phyloP scores from a whole-genome alignment of 2,797 vertebrate species.

The Sebastes dallii region DNA sequence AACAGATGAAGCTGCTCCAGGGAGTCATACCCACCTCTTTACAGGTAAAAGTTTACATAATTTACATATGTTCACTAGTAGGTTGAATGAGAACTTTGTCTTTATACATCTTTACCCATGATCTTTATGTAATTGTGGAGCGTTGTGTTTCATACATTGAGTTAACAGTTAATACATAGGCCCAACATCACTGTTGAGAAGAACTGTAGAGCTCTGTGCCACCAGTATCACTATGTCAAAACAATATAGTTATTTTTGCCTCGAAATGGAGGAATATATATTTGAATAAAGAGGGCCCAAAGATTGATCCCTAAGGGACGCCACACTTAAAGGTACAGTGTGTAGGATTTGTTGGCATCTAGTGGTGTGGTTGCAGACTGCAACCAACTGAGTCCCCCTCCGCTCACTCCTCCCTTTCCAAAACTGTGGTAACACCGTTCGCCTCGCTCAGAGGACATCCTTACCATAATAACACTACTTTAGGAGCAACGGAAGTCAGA shows the following conservation, averaged over 20 bases:
- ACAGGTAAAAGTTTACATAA: constrained; percentile 70
- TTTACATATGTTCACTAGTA: not conserved
- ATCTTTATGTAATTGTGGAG: not conserved
- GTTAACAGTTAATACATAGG: not conserved
- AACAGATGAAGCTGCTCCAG: constrained; percentile 71
- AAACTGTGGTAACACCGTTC: too few relatives aligned
- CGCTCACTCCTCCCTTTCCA: too few relatives aligned
- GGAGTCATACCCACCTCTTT: constrained; percentile 73
- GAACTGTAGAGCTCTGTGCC: not conserved
- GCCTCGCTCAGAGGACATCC: too few relatives aligned
- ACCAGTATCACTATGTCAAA: not conserved
- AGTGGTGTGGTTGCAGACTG: too few relatives aligned
- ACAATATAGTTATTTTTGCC: not conserved
- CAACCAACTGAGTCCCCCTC: too few relatives aligned
- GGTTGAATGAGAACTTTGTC: not conserved
- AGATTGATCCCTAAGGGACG: not conserved
- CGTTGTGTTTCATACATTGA: not conserved
- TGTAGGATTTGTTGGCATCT: too few relatives aligned
- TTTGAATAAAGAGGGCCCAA: not conserved
- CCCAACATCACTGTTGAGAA: not conserved
- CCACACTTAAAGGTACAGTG: not conserved
- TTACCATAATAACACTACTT: too few relatives aligned
- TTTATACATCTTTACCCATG: not conserved
- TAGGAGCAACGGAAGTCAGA: too few relatives aligned
- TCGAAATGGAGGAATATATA: too few relatives aligned